Conservation (phyloP, 2,797 vertebrate species). For the Choloepus didactylus region DNA sequence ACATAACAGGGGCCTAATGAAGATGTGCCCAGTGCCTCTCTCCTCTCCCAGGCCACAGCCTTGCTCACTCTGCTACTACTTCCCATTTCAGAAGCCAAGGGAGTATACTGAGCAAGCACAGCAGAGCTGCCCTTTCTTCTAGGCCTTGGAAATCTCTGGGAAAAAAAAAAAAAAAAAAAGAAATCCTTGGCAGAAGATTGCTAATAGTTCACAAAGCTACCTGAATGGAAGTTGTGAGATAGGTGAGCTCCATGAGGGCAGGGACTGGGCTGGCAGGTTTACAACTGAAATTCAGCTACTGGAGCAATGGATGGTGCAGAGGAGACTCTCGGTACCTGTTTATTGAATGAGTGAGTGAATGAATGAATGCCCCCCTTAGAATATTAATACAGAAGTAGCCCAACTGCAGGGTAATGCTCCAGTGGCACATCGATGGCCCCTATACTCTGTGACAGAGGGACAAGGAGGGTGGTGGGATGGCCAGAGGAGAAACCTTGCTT, state of each 20-base stretch:
- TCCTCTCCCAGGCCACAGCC: neutral
- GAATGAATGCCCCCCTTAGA: neutral
- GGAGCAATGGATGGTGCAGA: neutral
- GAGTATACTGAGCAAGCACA: too few relatives aligned
- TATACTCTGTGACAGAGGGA: neutral
- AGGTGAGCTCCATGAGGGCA: neutral
- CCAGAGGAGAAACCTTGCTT: neutral
- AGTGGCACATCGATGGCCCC: neutral
- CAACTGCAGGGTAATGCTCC: neutral
- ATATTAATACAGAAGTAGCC: neutral
- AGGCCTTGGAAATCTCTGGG: neutral
- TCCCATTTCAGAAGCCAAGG: accelerated
- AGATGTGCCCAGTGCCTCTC: too few relatives aligned
- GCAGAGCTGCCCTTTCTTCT: neutral
- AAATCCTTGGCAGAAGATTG: neutral
- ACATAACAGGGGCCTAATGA: accelerated
- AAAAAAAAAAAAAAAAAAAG: neutral
- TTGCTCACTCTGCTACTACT: neutral
- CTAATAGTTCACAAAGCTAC: constrained; percentile 19
- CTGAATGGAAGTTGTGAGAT: neutral
- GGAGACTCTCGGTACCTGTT: neutral
- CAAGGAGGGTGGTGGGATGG: neutral
- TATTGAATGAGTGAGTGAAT: neutral
- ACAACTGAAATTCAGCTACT: neutral
- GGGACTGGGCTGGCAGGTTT: neutral